Percentiles rank a stretch among this genome's conserved stretches.
Conservation (phyloP, 2,888 invertebrate species). For the Stenoptilia bipunctidactyla region DNA sequence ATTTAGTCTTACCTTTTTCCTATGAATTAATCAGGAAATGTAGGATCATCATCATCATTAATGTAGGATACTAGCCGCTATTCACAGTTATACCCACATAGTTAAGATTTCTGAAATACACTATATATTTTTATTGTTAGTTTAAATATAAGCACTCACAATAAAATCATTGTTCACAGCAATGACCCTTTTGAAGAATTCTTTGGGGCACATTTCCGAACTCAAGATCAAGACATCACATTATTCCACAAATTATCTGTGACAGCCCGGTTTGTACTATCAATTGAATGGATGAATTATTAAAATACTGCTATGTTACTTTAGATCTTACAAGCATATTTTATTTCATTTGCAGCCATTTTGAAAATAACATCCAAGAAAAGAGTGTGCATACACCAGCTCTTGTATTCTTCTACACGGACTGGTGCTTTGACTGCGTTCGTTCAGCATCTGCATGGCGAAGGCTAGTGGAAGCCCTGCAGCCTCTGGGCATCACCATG, state of each 20-base stretch:
- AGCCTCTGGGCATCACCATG: conserved; percentile 85
- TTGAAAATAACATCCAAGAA: conserved; percentile 87
- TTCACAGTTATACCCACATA: no score
- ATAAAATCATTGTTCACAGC: no score
- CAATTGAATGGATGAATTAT: neutral
- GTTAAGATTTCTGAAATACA: no score
- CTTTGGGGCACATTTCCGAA: conserved; percentile 82
- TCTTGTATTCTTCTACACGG: conserved; percentile 91
- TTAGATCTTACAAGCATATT: neutral
- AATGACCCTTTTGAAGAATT: conserved; percentile 88
- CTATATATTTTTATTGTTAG: no score
- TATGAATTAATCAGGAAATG: no score
- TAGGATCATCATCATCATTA: no score
- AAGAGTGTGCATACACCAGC: conserved; percentile 87
- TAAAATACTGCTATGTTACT: neutral
- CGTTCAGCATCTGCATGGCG: conserved; percentile 90
- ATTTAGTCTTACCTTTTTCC: no score
- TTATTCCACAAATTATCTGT: conserved; percentile 89
- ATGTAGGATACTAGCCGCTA: no score
- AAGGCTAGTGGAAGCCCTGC: conserved; percentile 86
- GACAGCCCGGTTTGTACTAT: conserved; percentile 77
- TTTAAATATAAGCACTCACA: no score
- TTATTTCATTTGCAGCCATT: conserved; percentile 76
- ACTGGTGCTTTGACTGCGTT: conserved; percentile 95
- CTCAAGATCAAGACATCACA: conserved; percentile 88